phyloP scores from a whole-genome alignment of 2,797 vertebrate species.

The Phataginus tetradactyla region DNA sequence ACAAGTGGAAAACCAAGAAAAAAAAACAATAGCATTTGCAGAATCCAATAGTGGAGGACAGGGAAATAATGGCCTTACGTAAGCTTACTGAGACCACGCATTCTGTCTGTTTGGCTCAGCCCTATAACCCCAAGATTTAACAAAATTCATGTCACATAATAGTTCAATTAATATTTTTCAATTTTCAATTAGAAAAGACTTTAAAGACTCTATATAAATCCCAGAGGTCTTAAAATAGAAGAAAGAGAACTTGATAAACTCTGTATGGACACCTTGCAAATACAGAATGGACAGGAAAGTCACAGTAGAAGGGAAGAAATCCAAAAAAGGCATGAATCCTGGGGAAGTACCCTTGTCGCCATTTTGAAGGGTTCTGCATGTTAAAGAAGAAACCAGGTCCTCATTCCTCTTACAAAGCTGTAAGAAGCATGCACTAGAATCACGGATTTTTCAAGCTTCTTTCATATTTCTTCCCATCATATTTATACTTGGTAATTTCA shows the following conservation, averaged over 20 bases:
- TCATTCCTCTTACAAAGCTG: not conserved
- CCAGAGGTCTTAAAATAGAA: slow-evolving; percentile 11
- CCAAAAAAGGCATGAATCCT: not conserved
- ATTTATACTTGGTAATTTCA: not conserved
- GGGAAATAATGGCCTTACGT: not conserved
- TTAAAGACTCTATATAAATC: not conserved
- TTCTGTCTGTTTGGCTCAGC: not conserved
- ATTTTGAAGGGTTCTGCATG: not conserved
- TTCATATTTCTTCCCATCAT: not conserved
- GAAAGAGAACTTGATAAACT: not conserved
- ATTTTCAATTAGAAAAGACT: not conserved
- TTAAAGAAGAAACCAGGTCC: not conserved
- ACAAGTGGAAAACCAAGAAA: not conserved
- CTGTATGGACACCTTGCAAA: not conserved
- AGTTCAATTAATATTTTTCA: slow-evolving; percentile 12
- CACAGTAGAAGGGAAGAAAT: not conserved
- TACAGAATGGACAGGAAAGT: not conserved
- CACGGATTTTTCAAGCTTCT: not conserved
- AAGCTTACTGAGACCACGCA: not conserved
- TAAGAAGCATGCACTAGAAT: not conserved
- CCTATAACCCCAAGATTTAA: not conserved
- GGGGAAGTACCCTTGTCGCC: not conserved
- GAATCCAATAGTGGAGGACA: not conserved
- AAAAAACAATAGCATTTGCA: not conserved
- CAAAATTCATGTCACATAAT: not conserved